These are phyloP conservation scores for Bergia puertoricense DNA, from an alignment of 92 coral and sea anemone species.

Conservation along the genomic window DNA sequence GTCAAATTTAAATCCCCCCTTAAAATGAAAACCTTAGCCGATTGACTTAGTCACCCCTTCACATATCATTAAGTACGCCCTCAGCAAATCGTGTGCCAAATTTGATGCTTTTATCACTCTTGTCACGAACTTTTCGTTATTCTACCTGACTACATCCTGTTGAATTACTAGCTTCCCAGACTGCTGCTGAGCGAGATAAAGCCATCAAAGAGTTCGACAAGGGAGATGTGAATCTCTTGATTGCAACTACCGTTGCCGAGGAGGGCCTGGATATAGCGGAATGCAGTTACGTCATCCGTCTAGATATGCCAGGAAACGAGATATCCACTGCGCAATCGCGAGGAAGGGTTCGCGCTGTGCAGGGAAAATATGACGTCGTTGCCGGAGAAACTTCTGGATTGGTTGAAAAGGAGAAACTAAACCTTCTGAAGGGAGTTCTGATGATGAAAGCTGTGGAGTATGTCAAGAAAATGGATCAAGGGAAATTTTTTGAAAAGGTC, in stretches of 20 bases:
- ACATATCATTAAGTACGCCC: too few relatives aligned
- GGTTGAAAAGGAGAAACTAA: conserved; percentile 33
- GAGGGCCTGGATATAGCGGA: conserved; percentile 55
- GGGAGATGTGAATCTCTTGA: conserved; percentile 83
- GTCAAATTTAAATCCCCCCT: too few relatives aligned
- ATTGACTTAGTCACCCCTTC: too few relatives aligned
- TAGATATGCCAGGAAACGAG: conserved; percentile 60
- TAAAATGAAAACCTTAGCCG: too few relatives aligned
- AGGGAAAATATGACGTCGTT: conserved; percentile 28
- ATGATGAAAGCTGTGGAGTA: conserved; percentile 39
- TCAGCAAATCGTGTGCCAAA: too few relatives aligned
- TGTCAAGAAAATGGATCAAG: conserved; percentile 11
- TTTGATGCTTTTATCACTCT: background rate
- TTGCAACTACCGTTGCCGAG: conserved; percentile 93
- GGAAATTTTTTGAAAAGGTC: conserved; percentile 37
- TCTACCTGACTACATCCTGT: too few relatives aligned
- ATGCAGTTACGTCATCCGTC: conserved; percentile 51
- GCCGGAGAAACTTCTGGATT: conserved; percentile 3
- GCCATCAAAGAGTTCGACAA: conserved; percentile 74
- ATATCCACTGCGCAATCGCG: conserved; percentile 75
- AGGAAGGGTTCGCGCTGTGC: conserved; percentile 41
- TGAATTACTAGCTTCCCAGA: conserved; percentile 68
- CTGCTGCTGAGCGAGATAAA: conserved; percentile 75
- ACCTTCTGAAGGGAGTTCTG: conserved; percentile 44
- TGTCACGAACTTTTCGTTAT: background rate